A percentile compares a stretch with the other conserved stretches of the same genome.
These are phyloP conservation scores for Diadegma fenestrale DNA, from an alignment of 2,888 invertebrate species.

Conservation along the genomic window DNA sequence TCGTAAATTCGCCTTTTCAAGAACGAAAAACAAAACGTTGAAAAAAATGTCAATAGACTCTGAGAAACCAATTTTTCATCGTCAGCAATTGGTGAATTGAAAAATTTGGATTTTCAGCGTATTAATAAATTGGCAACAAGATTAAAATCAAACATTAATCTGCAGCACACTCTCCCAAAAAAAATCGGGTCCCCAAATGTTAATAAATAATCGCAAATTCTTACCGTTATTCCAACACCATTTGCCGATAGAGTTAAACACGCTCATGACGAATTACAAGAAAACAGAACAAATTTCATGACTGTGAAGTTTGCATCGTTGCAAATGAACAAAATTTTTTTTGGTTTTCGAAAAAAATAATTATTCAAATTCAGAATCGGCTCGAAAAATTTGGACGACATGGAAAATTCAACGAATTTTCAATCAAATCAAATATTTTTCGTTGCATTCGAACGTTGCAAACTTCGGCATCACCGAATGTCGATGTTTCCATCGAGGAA, in stretches of 20 bases:
- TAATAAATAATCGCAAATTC: constrained; percentile 13
- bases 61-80: too few species aligned
- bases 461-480: too few species aligned
- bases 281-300: background rate
- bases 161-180: constrained; percentile 44
- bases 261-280: background rate
- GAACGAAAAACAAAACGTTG: background rate
- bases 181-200: constrained; percentile 38
- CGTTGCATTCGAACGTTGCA: too few species aligned
- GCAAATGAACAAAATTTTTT: too few species aligned
- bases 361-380: too few species aligned
- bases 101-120: background rate
- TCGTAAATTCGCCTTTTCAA: constrained; percentile 27
- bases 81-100: too few species aligned
- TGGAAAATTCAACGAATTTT: too few species aligned
- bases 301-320: too few species aligned
- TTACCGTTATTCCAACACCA: constrained; percentile 59
- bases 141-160: constrained; percentile 46
- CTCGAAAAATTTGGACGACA: too few species aligned
- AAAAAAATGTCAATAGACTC: background rate
- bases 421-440: too few species aligned
- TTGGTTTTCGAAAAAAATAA: too few species aligned
- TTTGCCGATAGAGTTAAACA: constrained; percentile 32
- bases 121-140: background rate
- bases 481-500: constrained; percentile 27